phyloP scores from a whole-genome alignment of 2,888 invertebrate species.

The Ennomos fuscantarius region DNA sequence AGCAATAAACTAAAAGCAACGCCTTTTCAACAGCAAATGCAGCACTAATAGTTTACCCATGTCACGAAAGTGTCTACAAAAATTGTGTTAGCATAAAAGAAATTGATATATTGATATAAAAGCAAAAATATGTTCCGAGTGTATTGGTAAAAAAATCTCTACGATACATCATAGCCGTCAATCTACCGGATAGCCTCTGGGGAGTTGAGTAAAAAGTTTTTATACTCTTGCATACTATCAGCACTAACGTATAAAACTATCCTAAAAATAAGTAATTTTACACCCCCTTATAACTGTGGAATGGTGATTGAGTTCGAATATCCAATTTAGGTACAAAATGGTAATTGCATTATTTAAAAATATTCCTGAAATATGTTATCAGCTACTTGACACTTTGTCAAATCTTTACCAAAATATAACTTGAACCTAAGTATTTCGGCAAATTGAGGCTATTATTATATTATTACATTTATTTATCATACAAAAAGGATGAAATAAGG shows the following conservation, averaged over 20 bases:
- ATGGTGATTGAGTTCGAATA: too few relatives aligned
- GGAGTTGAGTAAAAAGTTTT: slow-evolving; percentile 74
- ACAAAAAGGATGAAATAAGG: too few relatives aligned
- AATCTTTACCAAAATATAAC: too few relatives aligned
- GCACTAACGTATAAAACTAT: background rate
- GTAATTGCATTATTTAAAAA: too few relatives aligned
- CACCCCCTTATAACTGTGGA: too few relatives aligned
- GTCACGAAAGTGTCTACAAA: slow-evolving; percentile 56
- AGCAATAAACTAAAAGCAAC: background rate
- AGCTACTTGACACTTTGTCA: too few relatives aligned
- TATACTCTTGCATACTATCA: slow-evolving; percentile 46
- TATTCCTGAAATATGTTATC: too few relatives aligned
- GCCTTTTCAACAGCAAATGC: slow-evolving; percentile 8
- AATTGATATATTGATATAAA: slow-evolving; percentile 83
- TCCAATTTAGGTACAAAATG: too few relatives aligned
- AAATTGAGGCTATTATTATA: too few relatives aligned
- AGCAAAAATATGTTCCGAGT: slow-evolving; percentile 82
- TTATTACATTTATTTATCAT: too few relatives aligned
- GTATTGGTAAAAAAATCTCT: slow-evolving; percentile 74
- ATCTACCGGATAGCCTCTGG: slow-evolving; percentile 67
- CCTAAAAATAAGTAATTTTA: too few relatives aligned
- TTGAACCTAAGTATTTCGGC: too few relatives aligned
- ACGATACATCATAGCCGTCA: slow-evolving; percentile 84
- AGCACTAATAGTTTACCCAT: slow-evolving; percentile 44
- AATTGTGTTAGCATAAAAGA: slow-evolving; percentile 66